phyloP scores from a whole-genome alignment of 2,113 vertebrate species.

The Arvicanthis niloticus region DNA sequence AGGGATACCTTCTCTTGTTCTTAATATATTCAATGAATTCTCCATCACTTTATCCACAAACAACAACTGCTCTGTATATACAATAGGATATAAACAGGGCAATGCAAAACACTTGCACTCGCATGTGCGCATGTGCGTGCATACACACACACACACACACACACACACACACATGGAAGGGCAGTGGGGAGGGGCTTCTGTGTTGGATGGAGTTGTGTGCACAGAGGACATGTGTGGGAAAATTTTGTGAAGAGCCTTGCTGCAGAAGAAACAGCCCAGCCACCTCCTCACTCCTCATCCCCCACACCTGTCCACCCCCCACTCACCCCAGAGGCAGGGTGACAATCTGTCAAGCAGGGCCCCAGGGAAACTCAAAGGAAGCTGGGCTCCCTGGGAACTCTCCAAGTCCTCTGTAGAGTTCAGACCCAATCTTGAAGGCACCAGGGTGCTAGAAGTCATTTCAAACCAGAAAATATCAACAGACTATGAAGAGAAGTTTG shows the following conservation, averaged over 20 bases:
- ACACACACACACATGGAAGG: not conserved
- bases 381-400: not conserved
- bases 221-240: not conserved
- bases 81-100: not conserved
- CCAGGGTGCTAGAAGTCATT: not conserved
- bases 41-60: not conserved
- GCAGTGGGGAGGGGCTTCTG: too few relatives aligned
- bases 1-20: not conserved
- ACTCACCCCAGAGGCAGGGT: not conserved
- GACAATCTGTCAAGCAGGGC: not conserved
- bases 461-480: not conserved
- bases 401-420: not conserved
- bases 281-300: too few relatives aligned
- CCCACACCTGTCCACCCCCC: too few relatives aligned
- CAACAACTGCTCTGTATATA: not conserved
- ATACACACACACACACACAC: too few relatives aligned
- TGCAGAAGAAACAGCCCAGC: not conserved
- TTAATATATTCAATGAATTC: not conserved
- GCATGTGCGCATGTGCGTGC: fast-evolving
- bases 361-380: not conserved
- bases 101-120: not conserved
- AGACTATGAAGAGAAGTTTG: not conserved
- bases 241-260: not conserved
- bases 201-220: not conserved
- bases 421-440: not conserved